phyloP scores from a whole-genome alignment of 2,888 invertebrate species.

The Chrysolina haemoptera region DNA sequence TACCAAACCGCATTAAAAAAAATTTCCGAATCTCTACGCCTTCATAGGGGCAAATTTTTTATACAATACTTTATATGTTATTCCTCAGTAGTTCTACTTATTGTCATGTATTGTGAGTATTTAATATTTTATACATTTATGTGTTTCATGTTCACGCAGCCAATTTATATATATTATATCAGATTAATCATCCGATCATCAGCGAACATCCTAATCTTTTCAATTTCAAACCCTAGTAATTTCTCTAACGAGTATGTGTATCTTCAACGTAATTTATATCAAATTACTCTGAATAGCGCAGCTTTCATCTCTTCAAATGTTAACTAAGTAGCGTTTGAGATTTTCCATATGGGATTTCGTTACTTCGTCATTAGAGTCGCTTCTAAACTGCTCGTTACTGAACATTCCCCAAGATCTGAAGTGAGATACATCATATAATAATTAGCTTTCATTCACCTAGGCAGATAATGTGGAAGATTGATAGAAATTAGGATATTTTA shows the following conservation, averaged over 20 bases:
- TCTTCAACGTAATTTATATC: constrained; percentile 23
- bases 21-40: too few relatives aligned
- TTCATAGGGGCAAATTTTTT: too few relatives aligned
- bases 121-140: too few relatives aligned
- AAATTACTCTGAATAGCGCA: constrained; percentile 15
- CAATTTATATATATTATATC: too few relatives aligned
- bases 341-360: constrained; percentile 15
- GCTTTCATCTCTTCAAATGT: constrained; percentile 19
- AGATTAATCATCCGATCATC: background rate
- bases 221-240: background rate
- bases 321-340: constrained; percentile 14
- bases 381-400: constrained; percentile 17
- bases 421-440: constrained; percentile 2
- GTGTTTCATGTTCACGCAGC: too few relatives aligned
- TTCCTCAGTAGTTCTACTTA: too few relatives aligned
- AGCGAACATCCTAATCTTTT: too few relatives aligned
- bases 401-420: constrained; percentile 13
- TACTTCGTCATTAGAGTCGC: constrained; percentile 11
- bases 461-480: background rate
- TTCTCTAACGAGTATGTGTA: constrained; percentile 7
- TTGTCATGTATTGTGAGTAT: too few relatives aligned
- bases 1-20: too few relatives aligned
- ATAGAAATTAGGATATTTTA: constrained; percentile 6
- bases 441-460: background rate
- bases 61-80: too few relatives aligned